Evolutionary conservation across 2,113 vertebrate genomes (phyloP), one percentile per base, ranked within the genome.

Genomic region (Takifugu bimaculatus): DNA sequence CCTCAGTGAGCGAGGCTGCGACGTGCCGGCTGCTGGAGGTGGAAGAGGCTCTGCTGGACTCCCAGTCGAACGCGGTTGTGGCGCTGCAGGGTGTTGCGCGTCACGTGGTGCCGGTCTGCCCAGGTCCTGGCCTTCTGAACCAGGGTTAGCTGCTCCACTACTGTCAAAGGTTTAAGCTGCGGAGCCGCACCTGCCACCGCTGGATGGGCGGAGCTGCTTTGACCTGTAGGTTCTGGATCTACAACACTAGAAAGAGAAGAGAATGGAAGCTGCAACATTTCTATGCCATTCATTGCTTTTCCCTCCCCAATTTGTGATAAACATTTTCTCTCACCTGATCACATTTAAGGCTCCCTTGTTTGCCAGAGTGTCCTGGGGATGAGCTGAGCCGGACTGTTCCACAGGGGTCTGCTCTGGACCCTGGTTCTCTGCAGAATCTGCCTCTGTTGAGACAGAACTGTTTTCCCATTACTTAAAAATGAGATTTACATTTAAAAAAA

Each of bases 1-100:
- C 27, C 52, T 96, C 90, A 98, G 87, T 94, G 94, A 86, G 90
- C 88, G 80, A 89, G 87, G 85, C 90, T 93, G 80, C 93, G 94
- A 70, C 89, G 90, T 77, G 90, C 88, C n/a, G 96, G 96, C 87
- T 98, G 95, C 73, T 97, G 94, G 52, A 98, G 81, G 54, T 92
- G 79, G 50, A 87, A 87, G 25, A 78, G 70, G 6, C 87, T 79
- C 15, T 85, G 88, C 0, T 87, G 84, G 42, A 86, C 88, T 66
- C 88, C 86, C 72, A 94, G 93, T 4, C 82, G 88, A 66, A 88
- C 74, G 0, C 91, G 90, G 87, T 96, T 96, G 81, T 96, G 95
- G n/a, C 94, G 88, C 57, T 94, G 93, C 68, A 94, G 85, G n/a
- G 87, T 85, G 26, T 92, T 93, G 50, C 91, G 92, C 59, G 91